These are phyloP conservation scores for Caenorhabditis sinica DNA, from an alignment of 2,888 invertebrate genomes.

Conservation along the genomic window DNA sequence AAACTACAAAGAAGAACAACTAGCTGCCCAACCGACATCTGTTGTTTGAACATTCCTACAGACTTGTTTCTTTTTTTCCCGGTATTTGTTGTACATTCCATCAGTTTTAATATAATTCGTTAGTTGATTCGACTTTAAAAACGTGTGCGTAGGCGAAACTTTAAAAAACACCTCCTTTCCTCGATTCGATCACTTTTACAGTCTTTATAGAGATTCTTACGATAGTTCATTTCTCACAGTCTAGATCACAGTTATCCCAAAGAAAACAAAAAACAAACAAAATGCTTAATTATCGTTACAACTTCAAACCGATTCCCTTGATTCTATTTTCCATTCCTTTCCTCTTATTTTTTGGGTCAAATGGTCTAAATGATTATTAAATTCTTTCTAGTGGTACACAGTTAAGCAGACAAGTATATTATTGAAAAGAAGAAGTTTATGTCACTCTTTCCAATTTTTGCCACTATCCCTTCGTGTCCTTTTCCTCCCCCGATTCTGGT, in stretches of 20 bases:
- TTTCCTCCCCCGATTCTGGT: conserved; percentile 54
- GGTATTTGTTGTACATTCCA: conserved; percentile 26
- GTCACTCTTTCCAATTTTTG: conserved; percentile 21
- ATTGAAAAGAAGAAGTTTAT: conserved; percentile 1
- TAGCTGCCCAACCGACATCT: conserved; percentile 79
- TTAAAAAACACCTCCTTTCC: background rate
- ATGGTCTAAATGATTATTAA: conserved; percentile 11
- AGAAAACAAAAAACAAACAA: conserved; percentile 37
- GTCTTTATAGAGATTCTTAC: background rate
- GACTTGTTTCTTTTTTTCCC: background rate
- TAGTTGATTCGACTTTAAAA: conserved; percentile 31
- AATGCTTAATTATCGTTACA: conserved; percentile 47
- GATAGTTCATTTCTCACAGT: background rate
- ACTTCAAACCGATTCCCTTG: background rate
- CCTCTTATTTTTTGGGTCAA: conserved; percentile 37
- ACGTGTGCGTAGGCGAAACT: conserved; percentile 59
- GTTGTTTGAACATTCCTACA: conserved; percentile 76
- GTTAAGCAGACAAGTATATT: background rate
- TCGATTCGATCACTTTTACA: background rate
- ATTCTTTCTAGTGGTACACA: conserved; percentile 27
- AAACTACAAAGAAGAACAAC: conserved; percentile 79
- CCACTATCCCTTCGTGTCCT: conserved; percentile 55
- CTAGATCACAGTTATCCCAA: background rate
- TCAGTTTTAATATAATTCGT: background rate
- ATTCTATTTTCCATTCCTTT: conserved; percentile 32